Percentiles rank a stretch among this genome's conserved stretches.
Conservation (phyloP, 53 echinoderm and acorn worm genomes). For the Luidia sarsii region DNA sequence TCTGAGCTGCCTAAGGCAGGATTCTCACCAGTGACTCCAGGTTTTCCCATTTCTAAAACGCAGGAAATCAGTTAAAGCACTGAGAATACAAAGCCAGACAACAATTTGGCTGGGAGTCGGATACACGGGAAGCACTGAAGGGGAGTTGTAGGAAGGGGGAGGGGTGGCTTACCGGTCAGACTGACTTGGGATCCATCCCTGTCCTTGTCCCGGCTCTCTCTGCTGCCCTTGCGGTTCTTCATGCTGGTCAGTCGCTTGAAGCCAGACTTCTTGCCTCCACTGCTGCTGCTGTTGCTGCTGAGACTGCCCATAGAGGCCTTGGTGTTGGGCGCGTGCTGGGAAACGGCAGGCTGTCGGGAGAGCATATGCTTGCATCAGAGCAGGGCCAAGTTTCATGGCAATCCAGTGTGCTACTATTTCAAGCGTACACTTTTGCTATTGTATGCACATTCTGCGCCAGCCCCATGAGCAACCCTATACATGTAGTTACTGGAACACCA, state of each 20-base stretch:
- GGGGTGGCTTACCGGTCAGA: constrained; percentile 33
- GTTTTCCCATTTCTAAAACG: background rate
- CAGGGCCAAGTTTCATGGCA: too few species aligned
- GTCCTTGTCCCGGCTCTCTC: background rate
- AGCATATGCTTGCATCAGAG: too few species aligned
- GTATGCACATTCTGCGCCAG: too few species aligned
- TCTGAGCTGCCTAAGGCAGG: background rate
- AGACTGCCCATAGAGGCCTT: constrained; percentile 33
- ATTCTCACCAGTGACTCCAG: background rate
- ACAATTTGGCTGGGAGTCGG: too few species aligned
- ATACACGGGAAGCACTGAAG: too few species aligned
- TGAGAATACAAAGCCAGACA: too few species aligned
- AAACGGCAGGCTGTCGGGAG: constrained; percentile 17
- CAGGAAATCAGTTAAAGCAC: background rate
- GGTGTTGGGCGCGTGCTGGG: constrained; percentile 30
- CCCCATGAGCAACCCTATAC: too few species aligned
- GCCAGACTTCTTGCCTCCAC: constrained; percentile 45
- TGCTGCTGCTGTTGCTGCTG: constrained; percentile 1
- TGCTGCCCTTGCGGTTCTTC: constrained; percentile 41
- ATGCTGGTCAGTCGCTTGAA: constrained; percentile 52
- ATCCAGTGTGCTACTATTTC: too few species aligned
- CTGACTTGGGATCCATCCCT: constrained; percentile 19
- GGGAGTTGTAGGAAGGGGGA: too few species aligned
- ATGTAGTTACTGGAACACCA: background rate
- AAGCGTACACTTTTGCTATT: too few species aligned